Evolutionary conservation across 2,888 invertebrate genomes (phyloP), one percentile per base, ranked within the genome.

Genomic region (Tanaodytes sp.): DNA sequence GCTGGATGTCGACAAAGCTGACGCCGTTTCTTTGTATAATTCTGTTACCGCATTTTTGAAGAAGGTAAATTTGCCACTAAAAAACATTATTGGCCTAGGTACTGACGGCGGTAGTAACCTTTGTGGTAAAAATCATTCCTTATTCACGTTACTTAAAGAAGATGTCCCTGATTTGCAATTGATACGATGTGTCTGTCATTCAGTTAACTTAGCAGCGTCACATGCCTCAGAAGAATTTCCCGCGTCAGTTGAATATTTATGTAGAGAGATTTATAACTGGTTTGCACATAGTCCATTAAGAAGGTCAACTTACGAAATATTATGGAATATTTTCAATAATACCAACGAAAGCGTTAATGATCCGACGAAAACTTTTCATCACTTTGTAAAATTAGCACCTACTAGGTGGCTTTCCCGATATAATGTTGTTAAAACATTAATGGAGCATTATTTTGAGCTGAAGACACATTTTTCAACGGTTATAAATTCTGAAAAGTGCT

Each of bases 401-500:
- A 1, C 27, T 9, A 4, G 27, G 5, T 27, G 27, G 27, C 9
- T 27, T 6, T 4, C 27, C 5, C 27, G 27, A 4, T 27, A 27
- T 27, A 27, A 27, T 9, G 27, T 27, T 27, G 27, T 27, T 9
- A 27, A 27, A 27, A 9, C 9, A 4, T 6, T 27, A 6, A 9
- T 27, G 5, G 27, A 27, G 9, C 27, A 27, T 9, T 27, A 27
- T 27, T 27, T 27, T 27, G 27, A 27, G 9, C 9, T 27, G 9
- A 27, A 27, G 9, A 27, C 27, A 6, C 27, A 27, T 9, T 27
- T 27, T 27, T 27, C 27, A 6, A 9, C 9, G 4, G 27, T 27
- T 27, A 37, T 51, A 2, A 39, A 54, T 19, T 45, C 51, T 23
- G 62, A 67, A 36, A 61, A 67, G 49, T 70, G 70, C 20, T 70